Evolutionary conservation across 1,140 invertebrate genomes (phyloP), one percentile per base, ranked within the genome.

Genomic region (Macrosteles quadrilineatus): DNA sequence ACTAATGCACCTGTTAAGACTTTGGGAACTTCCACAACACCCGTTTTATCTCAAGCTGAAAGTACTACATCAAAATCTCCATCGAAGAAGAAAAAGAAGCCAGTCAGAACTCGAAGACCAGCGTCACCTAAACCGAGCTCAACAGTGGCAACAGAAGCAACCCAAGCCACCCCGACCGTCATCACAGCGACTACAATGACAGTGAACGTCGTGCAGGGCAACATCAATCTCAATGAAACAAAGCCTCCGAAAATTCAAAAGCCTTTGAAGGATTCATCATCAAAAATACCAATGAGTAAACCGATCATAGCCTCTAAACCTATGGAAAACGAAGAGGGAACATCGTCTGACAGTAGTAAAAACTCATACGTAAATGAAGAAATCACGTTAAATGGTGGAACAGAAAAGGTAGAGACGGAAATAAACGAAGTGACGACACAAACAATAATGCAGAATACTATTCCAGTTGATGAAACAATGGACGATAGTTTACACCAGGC

Each of bases 181-280:
- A 6, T 72, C 12, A 71, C 73, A 1, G 71, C 73, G 1, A 76
- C 73, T 0, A 69, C 75, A 11, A 73, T 72, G 43, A 75, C 74
- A 0, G 68, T 74, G 1, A 73, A 62, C 29, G 75, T 74, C 2
- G 70, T 74, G 0, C 65, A 75, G 55, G 67, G 65, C 0, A 17
- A 25, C 19, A 65, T 32, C 17, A 31, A 45, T 40, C 25, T 50
- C 19, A 50, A 66, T 25, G 53, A 57, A 9, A 50, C 62, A 1
- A 53, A 32, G 3, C 11, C 64, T 53, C 64, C 17, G 17, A 11
- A 21, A 40, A 19, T 6, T 11, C 47, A 50, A 19, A 50, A 50
- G 14, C 32, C 32, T 11, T n/a, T 50, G 17, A 50, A 50, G 21
- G 47, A 50, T 9, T 19, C 17, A 4, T 11, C 47, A n/a, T 6